Evolutionary conservation across 2,113 vertebrate genomes (phyloP).

Genomic region (Peucedramus taeniatus): DNA sequence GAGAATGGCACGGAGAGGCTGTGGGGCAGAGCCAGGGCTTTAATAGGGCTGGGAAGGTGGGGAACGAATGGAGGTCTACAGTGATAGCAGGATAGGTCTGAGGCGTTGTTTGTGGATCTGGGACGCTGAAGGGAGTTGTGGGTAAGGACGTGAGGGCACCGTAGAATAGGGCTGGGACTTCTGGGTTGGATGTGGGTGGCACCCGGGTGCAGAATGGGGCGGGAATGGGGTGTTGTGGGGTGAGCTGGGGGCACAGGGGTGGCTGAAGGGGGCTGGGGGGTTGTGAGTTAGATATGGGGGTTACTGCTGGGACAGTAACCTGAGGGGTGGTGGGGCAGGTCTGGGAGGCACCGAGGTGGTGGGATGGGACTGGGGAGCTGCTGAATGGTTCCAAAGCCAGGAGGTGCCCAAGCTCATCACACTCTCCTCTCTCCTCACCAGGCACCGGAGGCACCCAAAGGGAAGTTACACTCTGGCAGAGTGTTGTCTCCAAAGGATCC

Average conservation of each 20-base stretch:
- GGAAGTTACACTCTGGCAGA: rapidly evolving
- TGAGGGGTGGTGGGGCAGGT: neutral
- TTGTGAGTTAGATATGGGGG: neutral
- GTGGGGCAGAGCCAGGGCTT: neutral
- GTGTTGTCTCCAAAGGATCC: too few species aligned
- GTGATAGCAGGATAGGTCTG: too few species aligned
- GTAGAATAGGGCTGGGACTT: neutral
- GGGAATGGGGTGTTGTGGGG: neutral
- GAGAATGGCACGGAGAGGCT: neutral
- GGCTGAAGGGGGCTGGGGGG: neutral
- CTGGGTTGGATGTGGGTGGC: neutral
- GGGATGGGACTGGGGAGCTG: neutral
- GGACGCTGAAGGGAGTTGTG: neutral
- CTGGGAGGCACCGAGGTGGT: neutral
- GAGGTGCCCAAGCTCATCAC: too few species aligned
- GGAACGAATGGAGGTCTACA: too few species aligned
- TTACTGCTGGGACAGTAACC: neutral
- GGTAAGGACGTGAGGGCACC: too few species aligned
- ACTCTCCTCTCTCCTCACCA: neutral
- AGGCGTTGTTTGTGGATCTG: neutral
- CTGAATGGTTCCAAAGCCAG: neutral
- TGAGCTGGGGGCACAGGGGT: neutral
- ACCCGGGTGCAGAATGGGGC: neutral
- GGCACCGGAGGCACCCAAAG: rapidly evolving
- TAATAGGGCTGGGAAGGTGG: too few species aligned